A percentile compares a stretch with the other conserved stretches of the same genome.
Conservation (phyloP, 1,140 invertebrate species). For the Drosophila mojavensis region DNA sequence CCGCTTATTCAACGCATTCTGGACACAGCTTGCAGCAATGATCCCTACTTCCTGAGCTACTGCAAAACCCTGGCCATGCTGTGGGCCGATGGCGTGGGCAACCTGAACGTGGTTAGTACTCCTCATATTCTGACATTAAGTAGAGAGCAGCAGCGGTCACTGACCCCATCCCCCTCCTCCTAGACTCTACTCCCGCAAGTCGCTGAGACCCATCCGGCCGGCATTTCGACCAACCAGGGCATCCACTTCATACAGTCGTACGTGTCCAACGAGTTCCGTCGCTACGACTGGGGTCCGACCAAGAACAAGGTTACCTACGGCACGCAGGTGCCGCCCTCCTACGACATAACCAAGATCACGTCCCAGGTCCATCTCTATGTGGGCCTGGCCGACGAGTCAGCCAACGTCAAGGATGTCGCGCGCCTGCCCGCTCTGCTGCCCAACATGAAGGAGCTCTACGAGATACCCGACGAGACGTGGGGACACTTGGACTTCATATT, state of each 20-base stretch:
- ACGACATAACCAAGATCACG: constrained; percentile 86
- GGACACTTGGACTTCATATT: constrained; percentile 86
- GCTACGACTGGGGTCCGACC: constrained; percentile 84
- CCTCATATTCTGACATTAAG: no score
- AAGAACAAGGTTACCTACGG: constrained; percentile 84
- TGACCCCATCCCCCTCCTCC: neutral
- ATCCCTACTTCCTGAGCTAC: constrained; percentile 52
- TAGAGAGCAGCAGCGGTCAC: no score
- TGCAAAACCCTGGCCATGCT: constrained; percentile 65
- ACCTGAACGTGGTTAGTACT: constrained; percentile 60
- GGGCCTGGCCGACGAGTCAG: constrained; percentile 86
- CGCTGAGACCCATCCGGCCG: constrained; percentile 80
- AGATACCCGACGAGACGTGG: constrained; percentile 83
- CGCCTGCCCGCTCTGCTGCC: constrained; percentile 81
- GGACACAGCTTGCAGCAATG: constrained; percentile 65
- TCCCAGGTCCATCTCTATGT: constrained; percentile 87
- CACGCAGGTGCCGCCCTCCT: constrained; percentile 84
- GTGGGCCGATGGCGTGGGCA: constrained; percentile 57
- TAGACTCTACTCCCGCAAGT: constrained; percentile 68
- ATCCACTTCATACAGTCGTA: constrained; percentile 85
- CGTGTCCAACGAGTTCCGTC: constrained; percentile 68
- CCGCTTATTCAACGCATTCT: constrained; percentile 53
- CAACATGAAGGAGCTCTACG: constrained; percentile 81
- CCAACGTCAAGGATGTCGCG: constrained; percentile 84
- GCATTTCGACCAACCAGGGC: constrained; percentile 85